Conservation (phyloP, 2,888 invertebrate genomes). For the Epinotia bilunana region DNA sequence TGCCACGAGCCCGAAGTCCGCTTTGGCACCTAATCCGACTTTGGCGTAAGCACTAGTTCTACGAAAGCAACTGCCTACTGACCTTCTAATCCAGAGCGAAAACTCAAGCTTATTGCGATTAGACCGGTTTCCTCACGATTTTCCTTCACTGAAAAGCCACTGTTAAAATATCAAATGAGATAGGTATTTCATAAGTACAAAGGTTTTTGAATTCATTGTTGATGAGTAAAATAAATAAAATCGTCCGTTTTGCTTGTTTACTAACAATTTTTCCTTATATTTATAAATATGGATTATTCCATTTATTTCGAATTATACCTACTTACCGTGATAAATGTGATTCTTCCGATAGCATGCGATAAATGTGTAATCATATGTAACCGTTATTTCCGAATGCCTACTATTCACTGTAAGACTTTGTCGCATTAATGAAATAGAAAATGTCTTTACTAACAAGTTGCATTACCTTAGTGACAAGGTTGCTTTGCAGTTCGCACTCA, state of each 20-base stretch:
- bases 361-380: slow-evolving; percentile 8
- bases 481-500: neutral
- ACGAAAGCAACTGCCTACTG: no score
- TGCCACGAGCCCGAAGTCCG: no score
- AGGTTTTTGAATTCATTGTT: no score
- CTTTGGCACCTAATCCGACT: no score
- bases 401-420: neutral
- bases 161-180: no score
- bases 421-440: neutral
- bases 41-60: no score
- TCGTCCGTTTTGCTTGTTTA: neutral
- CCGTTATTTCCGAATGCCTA: neutral
- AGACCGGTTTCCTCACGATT: no score
- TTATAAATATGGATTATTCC: slow-evolving; percentile 9
- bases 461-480: neutral
- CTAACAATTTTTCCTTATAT: slow-evolving; percentile 20
- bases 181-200: no score
- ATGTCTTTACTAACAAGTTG: neutral
- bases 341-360: neutral
- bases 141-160: no score
- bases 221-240: no score
- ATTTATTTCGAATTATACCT: slow-evolving; percentile 3
- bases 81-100: no score
- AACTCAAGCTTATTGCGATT: no score
- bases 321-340: neutral